A percentile compares a stretch with the other conserved stretches of the same genome.
phyloP scores from a whole-genome alignment of 2,797 vertebrate genomes.

The Chaetophractus vellerosus region DNA sequence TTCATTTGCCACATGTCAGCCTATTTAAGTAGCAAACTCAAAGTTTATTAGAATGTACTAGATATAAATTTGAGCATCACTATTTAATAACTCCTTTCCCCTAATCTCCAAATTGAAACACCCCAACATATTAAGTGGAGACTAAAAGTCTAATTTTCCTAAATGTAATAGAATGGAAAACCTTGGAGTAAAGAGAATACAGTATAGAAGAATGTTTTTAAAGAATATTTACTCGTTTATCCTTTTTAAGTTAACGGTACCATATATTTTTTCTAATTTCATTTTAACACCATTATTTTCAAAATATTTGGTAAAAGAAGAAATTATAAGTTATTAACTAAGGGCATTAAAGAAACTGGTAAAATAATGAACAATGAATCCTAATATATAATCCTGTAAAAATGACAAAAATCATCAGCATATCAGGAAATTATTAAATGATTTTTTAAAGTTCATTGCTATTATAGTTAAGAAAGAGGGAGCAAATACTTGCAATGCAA shows the following conservation, averaged over 20 bases:
- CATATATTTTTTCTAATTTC: not conserved
- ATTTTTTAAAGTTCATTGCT: not conserved
- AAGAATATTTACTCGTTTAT: not conserved
- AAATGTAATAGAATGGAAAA: not conserved
- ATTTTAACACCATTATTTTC: not conserved
- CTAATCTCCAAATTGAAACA: slow-evolving; percentile 15
- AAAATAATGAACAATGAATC: not conserved
- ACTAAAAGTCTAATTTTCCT: not conserved
- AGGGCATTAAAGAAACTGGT: not conserved
- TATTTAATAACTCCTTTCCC: slow-evolving; percentile 27
- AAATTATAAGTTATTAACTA: not conserved
- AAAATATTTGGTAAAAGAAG: not conserved
- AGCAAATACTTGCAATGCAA: not conserved
- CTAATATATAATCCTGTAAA: not conserved
- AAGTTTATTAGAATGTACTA: slow-evolving; percentile 39
- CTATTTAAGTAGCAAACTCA: slow-evolving; percentile 61
- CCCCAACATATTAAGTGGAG: not conserved
- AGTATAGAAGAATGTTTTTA: not conserved
- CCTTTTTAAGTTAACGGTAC: not conserved
- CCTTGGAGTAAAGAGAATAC: not conserved
- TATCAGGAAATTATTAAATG: not conserved
- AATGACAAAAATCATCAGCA: not conserved
- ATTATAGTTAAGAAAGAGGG: not conserved
- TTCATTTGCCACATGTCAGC: slow-evolving; percentile 79
- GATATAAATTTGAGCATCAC: slow-evolving; percentile 22